A percentile compares a stretch with the other conserved stretches of the same genome.
Evolutionary conservation across 1,140 invertebrate species (phyloP).

Genomic region (Lanistes nyassanus): DNA sequence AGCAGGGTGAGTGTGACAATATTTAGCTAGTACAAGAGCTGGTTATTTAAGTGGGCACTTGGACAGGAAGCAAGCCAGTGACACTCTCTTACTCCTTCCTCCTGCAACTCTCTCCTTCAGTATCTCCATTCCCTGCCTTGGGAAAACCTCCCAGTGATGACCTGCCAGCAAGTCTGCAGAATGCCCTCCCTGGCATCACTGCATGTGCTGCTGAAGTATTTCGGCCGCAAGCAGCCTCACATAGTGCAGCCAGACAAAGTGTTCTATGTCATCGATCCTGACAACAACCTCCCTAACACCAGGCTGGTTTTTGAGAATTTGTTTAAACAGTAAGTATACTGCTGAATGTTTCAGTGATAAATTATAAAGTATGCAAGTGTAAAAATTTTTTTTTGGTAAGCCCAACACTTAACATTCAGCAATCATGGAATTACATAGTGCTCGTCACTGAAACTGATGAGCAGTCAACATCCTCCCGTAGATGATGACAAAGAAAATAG

Average conservation of each 20-base stretch:
- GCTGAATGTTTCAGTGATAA: background rate
- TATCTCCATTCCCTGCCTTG: slow-evolving; percentile 79
- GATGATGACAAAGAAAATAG: no score
- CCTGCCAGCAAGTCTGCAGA: slow-evolving; percentile 74
- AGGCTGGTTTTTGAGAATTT: slow-evolving; percentile 73
- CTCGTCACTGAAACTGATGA: background rate
- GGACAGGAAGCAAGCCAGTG: no score
- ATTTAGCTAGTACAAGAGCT: no score
- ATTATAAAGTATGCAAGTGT: no score
- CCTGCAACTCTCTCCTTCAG: slow-evolving; percentile 71
- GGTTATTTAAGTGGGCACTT: no score
- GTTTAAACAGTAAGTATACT: slow-evolving; percentile 55
- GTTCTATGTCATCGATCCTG: slow-evolving; percentile 76
- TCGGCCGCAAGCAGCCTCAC: slow-evolving; percentile 33
- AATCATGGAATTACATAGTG: no score
- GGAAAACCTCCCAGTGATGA: slow-evolving; percentile 76
- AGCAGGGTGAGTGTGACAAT: no score
- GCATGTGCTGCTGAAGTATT: slow-evolving; percentile 72
- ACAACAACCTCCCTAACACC: slow-evolving; percentile 76
- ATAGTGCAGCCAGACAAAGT: slow-evolving; percentile 71
- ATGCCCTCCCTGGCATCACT: slow-evolving; percentile 80
- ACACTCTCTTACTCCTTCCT: no score
- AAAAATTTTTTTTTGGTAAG: no score
- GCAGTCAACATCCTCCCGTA: no score
- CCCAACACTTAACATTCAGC: no score